Conservation (phyloP, 2,113 vertebrate genomes). For the Laticauda colubrina region DNA sequence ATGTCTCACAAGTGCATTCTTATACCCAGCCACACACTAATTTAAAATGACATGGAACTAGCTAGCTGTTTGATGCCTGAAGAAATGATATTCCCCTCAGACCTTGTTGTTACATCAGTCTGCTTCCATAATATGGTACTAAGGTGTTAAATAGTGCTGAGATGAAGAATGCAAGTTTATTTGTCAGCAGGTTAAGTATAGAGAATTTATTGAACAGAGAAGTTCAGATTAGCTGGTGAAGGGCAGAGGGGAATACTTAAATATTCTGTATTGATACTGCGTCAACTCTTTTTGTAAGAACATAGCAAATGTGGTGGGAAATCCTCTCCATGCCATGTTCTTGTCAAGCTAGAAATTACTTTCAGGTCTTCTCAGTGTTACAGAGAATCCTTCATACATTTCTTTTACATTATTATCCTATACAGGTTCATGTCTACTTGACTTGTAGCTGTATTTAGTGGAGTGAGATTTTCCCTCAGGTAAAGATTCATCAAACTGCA, state of each 20-base stretch:
- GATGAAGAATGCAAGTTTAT: conserved; percentile 32
- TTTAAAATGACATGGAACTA: conserved; percentile 58
- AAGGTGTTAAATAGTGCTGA: conserved; percentile 51
- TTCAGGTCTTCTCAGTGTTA: background rate
- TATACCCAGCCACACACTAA: conserved; percentile 30
- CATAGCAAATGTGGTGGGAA: background rate
- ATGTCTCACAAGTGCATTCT: conserved; percentile 20
- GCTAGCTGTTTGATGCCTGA: conserved; percentile 31
- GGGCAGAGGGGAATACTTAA: background rate
- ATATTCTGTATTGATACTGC: background rate
- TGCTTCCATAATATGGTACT: conserved; percentile 16
- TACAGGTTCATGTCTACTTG: background rate
- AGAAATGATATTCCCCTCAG: conserved; percentile 29
- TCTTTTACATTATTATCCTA: background rate
- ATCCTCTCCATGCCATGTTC: background rate
- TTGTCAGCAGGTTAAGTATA: conserved; percentile 39
- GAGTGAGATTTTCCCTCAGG: background rate
- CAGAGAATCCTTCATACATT: background rate
- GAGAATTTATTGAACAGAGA: conserved; percentile 34
- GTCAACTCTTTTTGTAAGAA: background rate
- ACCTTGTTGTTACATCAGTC: conserved; percentile 14
- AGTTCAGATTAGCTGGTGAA: background rate
- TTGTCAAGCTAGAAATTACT: background rate
- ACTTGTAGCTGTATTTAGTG: background rate
- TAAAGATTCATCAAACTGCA: background rate